Percentiles rank a stretch among this genome's conserved stretches.
Conservation (phyloP, 2,888 invertebrate genomes). For the Acronicta leporina region DNA sequence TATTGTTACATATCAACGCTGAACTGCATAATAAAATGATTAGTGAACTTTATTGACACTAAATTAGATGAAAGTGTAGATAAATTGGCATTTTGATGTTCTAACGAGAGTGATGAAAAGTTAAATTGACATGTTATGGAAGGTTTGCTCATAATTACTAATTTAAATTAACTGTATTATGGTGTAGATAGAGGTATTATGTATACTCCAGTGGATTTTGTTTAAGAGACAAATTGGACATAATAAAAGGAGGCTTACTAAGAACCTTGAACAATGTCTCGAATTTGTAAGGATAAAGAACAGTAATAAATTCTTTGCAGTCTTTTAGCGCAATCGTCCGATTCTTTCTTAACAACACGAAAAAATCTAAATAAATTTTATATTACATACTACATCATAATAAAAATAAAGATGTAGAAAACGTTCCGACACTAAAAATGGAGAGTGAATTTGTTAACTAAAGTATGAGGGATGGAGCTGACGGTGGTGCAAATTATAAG, state of each 20-base stretch:
- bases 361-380: not conserved
- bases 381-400: constrained; percentile 9
- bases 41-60: constrained; percentile 49
- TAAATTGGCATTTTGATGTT: constrained; percentile 43
- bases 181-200: constrained; percentile 22
- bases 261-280: constrained; percentile 51
- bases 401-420: constrained; percentile 6
- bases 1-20: constrained; percentile 35
- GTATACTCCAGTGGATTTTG: constrained; percentile 25
- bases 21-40: constrained; percentile 55
- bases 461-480: constrained; percentile 38
- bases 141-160: constrained; percentile 13
- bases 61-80: constrained; percentile 53
- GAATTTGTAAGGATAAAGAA: constrained; percentile 50
- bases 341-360: constrained; percentile 22
- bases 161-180: constrained; percentile 19
- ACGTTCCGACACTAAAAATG: constrained; percentile 19
- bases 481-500: constrained; percentile 20
- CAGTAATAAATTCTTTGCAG: constrained; percentile 46
- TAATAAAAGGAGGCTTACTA: constrained; percentile 49
- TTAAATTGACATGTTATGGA: constrained; percentile 31
- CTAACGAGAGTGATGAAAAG: constrained; percentile 33
- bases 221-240: constrained; percentile 44
- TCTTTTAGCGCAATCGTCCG: constrained; percentile 40
- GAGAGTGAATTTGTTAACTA: constrained; percentile 25